These are phyloP conservation scores for Parnassius mnemosyne DNA, from an alignment of 2,888 invertebrate species.

Conservation along the genomic window DNA sequence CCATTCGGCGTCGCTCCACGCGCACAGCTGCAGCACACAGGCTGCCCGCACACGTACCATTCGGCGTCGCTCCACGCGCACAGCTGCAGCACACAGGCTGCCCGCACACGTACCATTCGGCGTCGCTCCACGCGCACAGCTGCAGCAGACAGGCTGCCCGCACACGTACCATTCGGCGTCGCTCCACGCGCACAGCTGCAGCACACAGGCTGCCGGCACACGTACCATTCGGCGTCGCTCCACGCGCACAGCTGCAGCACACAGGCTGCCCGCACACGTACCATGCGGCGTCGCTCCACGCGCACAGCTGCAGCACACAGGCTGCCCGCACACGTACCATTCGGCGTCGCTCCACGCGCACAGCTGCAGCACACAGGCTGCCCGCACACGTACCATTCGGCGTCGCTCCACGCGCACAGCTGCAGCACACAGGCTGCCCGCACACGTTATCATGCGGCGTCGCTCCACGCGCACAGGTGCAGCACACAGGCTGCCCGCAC, in stretches of 20 bases:
- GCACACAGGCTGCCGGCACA: not conserved
- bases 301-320: not conserved
- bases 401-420: slow-evolving; percentile 88
- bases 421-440: not conserved
- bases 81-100: not conserved
- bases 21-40: slow-evolving; percentile 45
- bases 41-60: not conserved
- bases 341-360: not conserved
- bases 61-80: not conserved
- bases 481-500: not conserved
- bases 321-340: not conserved
- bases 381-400: slow-evolving; percentile 63
- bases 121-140: slow-evolving; percentile 53
- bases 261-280: slow-evolving; percentile 79
- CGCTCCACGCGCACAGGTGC: not conserved
- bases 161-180: not conserved
- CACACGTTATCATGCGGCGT: slow-evolving; percentile 81
- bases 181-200: not conserved
- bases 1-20: not conserved
- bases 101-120: not conserved
- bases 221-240: not conserved
- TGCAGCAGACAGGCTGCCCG: not conserved
- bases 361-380: not conserved
- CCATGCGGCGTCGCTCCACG: not conserved
- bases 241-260: not conserved